Conservation (phyloP, 2,113 vertebrate species). For the Chloropsis hardwickii region DNA sequence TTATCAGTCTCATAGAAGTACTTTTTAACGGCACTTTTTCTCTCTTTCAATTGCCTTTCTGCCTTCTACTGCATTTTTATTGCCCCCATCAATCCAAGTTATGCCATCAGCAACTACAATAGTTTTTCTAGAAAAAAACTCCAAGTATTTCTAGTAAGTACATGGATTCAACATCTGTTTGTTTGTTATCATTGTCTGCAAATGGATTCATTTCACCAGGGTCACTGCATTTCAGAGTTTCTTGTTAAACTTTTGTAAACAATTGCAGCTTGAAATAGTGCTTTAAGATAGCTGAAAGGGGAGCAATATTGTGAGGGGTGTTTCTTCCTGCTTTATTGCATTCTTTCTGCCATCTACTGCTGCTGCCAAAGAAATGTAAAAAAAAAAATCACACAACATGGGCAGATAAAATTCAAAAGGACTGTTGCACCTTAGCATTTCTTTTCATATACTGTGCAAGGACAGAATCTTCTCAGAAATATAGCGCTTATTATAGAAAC, state of each 20-base stretch:
- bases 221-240: neutral
- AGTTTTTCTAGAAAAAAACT: neutral
- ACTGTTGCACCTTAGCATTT: neutral
- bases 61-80: neutral
- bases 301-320: neutral
- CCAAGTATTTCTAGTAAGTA: neutral
- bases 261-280: neutral
- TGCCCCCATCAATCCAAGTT: neutral
- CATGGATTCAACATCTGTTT: neutral
- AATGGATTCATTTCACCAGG: neutral
- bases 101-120: neutral
- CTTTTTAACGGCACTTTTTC: neutral
- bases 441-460: neutral
- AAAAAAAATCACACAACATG: accelerated
- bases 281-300: neutral
- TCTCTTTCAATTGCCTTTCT: neutral
- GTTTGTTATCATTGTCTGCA: neutral
- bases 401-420: neutral
- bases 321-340: neutral
- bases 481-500: neutral
- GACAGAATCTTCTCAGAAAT: neutral
- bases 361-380: neutral
- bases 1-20: neutral
- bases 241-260: neutral
- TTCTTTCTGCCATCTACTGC: neutral